phyloP scores from a whole-genome alignment of 2,113 vertebrate genomes.

The Eurypyga helias region DNA sequence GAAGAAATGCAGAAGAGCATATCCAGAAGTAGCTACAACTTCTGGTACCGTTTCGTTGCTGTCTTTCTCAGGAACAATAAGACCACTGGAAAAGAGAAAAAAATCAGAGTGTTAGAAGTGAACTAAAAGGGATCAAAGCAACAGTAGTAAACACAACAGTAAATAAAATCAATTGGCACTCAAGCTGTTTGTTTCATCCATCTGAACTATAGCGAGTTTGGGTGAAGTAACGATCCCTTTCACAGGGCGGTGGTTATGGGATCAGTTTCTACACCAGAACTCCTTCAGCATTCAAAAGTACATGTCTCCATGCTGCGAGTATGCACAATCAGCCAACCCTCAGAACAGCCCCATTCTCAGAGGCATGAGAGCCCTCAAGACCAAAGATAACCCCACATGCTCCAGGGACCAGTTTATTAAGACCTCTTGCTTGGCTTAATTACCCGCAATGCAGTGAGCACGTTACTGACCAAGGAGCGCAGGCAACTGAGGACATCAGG shows the following conservation, averaged over 20 bases:
- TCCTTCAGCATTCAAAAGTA: neutral
- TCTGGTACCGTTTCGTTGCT: slow-evolving; percentile 93
- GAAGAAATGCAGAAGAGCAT: slow-evolving; percentile 95
- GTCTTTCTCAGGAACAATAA: slow-evolving; percentile 94
- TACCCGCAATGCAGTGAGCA: neutral
- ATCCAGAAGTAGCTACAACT: slow-evolving; percentile 91
- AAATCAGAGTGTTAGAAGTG: neutral
- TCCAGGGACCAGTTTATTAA: neutral
- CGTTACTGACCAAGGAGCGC: neutral
- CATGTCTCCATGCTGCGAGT: fast-evolving
- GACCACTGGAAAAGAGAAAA: slow-evolving; percentile 80
- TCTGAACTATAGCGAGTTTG: neutral
- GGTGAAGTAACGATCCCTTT: neutral
- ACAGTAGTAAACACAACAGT: neutral
- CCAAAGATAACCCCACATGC: neutral
- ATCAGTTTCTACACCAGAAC: neutral
- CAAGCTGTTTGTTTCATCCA: neutral
- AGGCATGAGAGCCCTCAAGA: neutral
- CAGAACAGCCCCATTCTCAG: neutral
- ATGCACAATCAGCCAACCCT: neutral
- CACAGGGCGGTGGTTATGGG: neutral
- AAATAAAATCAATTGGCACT: neutral
- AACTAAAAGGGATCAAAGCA: neutral
- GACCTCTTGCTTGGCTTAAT: neutral
- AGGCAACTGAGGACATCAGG: neutral